phyloP scores from a whole-genome alignment of 2,797 vertebrate genomes.

The Coregonus sp. region DNA sequence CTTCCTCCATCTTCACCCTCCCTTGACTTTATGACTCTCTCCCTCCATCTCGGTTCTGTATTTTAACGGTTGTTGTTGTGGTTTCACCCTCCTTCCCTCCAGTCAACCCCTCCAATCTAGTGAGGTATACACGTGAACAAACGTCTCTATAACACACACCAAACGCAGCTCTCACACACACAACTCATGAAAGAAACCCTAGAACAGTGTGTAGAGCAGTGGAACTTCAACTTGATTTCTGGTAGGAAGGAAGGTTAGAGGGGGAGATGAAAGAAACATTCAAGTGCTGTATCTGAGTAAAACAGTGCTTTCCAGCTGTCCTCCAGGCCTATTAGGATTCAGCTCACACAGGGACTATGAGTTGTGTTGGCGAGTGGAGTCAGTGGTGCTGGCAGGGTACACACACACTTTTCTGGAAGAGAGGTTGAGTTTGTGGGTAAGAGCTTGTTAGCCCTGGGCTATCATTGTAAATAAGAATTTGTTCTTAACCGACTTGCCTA shows the following conservation, averaged over 20 bases:
- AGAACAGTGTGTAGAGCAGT: not conserved
- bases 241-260: not conserved
- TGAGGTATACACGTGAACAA: not conserved
- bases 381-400: too few relatives aligned
- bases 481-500: too few relatives aligned
- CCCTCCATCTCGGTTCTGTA: not conserved
- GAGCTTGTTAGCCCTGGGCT: not conserved
- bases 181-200: not conserved
- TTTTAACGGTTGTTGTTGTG: not conserved
- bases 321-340: not conserved
- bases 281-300: not conserved
- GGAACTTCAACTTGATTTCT: not conserved
- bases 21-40: slow-evolving; percentile 60
- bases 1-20: slow-evolving; percentile 55
- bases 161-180: not conserved
- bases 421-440: not conserved
- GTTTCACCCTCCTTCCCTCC: not conserved
- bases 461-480: too few relatives aligned
- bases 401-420: not conserved
- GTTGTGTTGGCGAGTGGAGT: too few relatives aligned
- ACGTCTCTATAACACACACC: not conserved
- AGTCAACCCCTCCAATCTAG: not conserved
- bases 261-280: not conserved
- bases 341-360: not conserved
- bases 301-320: slow-evolving; percentile 1